Conservation (phyloP, 2,113 vertebrate genomes). For the Malurus melanocephalus region DNA sequence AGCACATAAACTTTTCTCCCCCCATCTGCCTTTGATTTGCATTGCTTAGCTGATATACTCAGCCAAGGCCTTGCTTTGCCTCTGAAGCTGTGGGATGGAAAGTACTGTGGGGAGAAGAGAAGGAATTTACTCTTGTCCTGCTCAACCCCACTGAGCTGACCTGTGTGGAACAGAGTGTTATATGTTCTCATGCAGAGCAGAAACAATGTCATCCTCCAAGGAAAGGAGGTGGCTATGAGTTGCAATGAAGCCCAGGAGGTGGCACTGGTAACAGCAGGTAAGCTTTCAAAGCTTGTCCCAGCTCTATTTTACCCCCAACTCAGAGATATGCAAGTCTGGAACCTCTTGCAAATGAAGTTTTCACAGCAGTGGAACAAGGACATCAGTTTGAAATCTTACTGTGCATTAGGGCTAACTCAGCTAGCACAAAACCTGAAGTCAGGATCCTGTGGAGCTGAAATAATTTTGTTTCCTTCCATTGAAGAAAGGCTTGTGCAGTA, state of each 20-base stretch:
- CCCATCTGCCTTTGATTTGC: slow-evolving; percentile 26
- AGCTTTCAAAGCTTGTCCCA: background rate
- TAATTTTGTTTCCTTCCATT: background rate
- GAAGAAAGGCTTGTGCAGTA: background rate
- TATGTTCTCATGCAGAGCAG: background rate
- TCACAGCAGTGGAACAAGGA: background rate
- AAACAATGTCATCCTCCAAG: background rate
- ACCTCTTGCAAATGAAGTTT: slow-evolving; percentile 4
- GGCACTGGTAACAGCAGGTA: background rate
- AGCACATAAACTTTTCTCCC: background rate
- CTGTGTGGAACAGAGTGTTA: background rate
- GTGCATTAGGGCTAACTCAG: background rate
- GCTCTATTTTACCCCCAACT: background rate
- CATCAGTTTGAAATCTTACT: background rate
- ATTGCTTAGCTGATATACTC: background rate
- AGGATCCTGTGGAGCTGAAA: background rate
- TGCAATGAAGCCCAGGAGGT: background rate
- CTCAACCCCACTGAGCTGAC: background rate
- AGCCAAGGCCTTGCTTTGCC: background rate
- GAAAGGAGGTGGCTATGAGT: background rate
- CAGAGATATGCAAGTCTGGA: background rate
- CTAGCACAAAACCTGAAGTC: background rate
- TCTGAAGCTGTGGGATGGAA: background rate
- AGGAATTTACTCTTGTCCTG: background rate
- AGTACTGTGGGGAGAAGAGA: background rate